phyloP scores from a whole-genome alignment of 2,797 vertebrate species.

The Oreochromis mossambicus region DNA sequence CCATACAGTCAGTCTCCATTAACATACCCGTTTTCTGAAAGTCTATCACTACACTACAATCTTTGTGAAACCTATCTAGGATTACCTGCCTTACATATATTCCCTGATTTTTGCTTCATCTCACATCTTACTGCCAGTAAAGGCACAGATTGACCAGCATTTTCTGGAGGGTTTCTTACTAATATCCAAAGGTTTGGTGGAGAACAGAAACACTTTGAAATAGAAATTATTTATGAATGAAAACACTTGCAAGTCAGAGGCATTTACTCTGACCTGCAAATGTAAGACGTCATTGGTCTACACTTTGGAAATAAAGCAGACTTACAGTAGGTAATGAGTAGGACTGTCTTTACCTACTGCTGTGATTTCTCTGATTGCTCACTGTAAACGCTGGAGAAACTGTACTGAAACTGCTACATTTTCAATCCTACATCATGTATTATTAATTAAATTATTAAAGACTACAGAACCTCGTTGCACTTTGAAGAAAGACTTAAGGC shows the following conservation, averaged over 20 bases:
- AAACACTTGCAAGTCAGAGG: not conserved
- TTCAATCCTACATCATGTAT: not conserved
- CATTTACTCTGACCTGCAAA: not conserved
- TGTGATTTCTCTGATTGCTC: not conserved
- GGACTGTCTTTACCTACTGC: not conserved
- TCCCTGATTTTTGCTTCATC: not conserved
- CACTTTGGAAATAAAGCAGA: not conserved
- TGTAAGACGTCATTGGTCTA: not conserved
- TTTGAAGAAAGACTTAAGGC: not conserved
- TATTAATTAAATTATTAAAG: not conserved
- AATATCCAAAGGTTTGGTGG: not conserved
- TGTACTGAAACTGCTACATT: not conserved
- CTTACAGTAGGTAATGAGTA: not conserved
- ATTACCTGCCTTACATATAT: not conserved
- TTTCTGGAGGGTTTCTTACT: not conserved
- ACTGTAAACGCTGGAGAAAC: not conserved
- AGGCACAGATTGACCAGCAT: not conserved
- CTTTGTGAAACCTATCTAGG: not conserved
- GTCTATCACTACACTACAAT: not conserved
- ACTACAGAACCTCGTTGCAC: not conserved
- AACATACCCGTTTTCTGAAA: not conserved
- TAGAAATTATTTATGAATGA: not conserved
- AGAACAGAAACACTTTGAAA: not conserved
- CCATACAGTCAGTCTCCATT: not conserved
- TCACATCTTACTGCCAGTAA: not conserved